phyloP scores from a whole-genome alignment of 2,113 vertebrate genomes.

The Microcebus lehilahytsara region DNA sequence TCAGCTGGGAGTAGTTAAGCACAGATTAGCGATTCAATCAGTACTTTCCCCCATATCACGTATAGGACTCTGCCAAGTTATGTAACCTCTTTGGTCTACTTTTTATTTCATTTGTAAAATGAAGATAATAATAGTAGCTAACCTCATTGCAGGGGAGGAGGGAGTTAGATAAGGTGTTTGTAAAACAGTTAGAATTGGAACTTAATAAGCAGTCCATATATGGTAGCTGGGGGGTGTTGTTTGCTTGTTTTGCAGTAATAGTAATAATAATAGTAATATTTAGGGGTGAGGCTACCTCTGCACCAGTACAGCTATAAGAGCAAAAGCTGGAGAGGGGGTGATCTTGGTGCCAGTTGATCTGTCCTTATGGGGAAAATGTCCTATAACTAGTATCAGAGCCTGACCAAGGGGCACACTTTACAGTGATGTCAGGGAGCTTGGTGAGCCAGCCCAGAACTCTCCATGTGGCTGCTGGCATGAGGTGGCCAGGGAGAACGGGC shows the following conservation, averaged over 20 bases:
- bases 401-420: background rate
- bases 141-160: background rate
- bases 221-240: background rate
- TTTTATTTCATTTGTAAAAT: conserved; percentile 5
- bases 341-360: background rate
- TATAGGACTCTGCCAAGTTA: background rate
- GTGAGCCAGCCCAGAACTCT: background rate
- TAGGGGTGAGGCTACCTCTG: background rate
- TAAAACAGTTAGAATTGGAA: background rate
- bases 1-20: background rate
- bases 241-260: background rate
- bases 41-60: background rate
- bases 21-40: background rate
- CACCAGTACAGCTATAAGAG: background rate
- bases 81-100: background rate
- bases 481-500: background rate
- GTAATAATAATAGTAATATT: background rate
- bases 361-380: background rate
- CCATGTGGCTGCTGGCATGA: background rate
- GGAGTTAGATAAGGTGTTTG: background rate
- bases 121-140: background rate
- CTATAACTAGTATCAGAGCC: background rate
- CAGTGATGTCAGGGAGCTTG: background rate
- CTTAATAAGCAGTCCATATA: background rate
- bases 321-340: fast-evolving